Percentiles rank a stretch among this genome's conserved stretches.
phyloP scores from a whole-genome alignment of 2,888 invertebrate genomes.

The Crossocerus cetratus region DNA sequence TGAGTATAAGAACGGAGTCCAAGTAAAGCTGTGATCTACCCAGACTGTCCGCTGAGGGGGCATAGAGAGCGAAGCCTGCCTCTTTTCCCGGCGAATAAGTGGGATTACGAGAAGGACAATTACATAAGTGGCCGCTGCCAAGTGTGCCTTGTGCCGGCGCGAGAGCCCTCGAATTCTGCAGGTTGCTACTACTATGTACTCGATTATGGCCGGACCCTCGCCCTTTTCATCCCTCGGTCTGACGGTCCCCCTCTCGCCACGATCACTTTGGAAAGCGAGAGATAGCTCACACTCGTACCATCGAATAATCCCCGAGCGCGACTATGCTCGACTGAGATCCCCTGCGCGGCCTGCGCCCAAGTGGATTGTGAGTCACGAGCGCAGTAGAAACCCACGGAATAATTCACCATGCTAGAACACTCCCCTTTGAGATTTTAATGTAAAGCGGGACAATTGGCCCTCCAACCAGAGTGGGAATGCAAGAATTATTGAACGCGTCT shows the following conservation, averaged over 20 bases:
- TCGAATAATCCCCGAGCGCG: neutral
- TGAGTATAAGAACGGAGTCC: no score
- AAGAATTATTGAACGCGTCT: neutral
- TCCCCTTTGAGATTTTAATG: no score
- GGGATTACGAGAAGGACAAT: conserved; percentile 55
- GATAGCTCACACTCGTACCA: neutral
- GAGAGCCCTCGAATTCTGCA: conserved; percentile 42
- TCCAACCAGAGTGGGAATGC: neutral
- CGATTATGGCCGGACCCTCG: neutral
- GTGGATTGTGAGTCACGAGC: no score
- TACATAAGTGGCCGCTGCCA: conserved; percentile 54
- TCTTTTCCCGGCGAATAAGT: conserved; percentile 43
- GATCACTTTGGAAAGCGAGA: neutral
- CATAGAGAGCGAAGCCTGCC: neutral
- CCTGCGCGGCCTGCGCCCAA: no score
- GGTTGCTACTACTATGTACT: neutral
- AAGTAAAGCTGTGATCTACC: no score
- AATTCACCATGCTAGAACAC: no score
- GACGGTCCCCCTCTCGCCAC: neutral
- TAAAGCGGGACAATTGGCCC: no score
- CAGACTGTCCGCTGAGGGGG: no score
- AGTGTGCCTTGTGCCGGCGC: conserved; percentile 44
- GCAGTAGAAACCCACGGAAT: no score
- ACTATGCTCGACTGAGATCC: neutral
- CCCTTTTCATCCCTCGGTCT: neutral